Conservation (phyloP, 1,140 invertebrate genomes). For the Augochlora pura region DNA sequence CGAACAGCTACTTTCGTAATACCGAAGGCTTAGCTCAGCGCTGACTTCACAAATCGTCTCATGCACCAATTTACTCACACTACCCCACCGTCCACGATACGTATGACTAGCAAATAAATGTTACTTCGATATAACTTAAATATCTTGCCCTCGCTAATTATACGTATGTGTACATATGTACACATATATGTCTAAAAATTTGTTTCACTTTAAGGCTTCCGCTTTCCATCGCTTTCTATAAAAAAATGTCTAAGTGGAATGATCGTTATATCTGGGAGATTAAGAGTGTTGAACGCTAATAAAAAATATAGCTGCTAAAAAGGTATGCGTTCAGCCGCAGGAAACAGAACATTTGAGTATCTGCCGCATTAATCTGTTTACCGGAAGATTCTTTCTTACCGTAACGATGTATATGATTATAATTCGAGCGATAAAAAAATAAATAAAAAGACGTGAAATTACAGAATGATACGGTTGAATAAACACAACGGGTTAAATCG, state of each 20-base stretch:
- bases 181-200: conserved; percentile 69
- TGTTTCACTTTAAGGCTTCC: conserved; percentile 55
- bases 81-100: conserved; percentile 65
- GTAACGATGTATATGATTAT: too few relatives aligned
- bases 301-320: conserved; percentile 21
- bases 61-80: conserved; percentile 27
- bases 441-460: too few relatives aligned
- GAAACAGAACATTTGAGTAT: background rate
- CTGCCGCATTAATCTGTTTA: too few relatives aligned
- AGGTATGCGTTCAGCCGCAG: background rate
- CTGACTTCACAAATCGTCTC: conserved; percentile 16
- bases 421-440: too few relatives aligned
- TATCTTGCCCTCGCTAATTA: conserved; percentile 57
- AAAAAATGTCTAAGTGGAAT: conserved; percentile 70
- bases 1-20: background rate
- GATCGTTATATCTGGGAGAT: conserved; percentile 65
- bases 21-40: background rate
- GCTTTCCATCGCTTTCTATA: conserved; percentile 50
- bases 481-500: too few relatives aligned
- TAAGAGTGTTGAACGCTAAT: conserved; percentile 47
- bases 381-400: too few relatives aligned
- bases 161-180: conserved; percentile 42
- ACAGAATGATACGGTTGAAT: too few relatives aligned
- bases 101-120: conserved; percentile 77
- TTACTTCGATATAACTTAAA: conserved; percentile 75